Conservation (phyloP, 1,140 invertebrate species). For the Cataglyphis hispanica region DNA sequence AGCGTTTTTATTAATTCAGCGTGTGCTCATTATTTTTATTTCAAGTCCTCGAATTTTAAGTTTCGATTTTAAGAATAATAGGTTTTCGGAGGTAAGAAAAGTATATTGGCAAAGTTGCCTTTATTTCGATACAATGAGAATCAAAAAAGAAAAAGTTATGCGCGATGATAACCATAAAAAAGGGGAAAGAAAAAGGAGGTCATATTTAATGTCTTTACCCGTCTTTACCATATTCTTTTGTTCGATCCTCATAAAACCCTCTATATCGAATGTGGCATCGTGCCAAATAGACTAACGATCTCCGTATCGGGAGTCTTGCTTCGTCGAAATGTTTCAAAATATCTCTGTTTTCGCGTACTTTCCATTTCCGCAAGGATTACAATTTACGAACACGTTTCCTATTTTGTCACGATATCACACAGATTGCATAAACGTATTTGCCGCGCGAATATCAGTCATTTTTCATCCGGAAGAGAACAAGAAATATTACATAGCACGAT, state of each 20-base stretch:
- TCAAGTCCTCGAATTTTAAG: background rate
- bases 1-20: background rate
- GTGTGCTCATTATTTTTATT: background rate
- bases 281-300: conserved; percentile 8
- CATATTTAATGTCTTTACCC: too few relatives aligned
- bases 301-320: background rate
- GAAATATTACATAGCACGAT: background rate
- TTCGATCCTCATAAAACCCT: background rate
- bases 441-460: background rate
- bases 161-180: background rate
- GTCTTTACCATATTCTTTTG: background rate
- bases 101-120: too few relatives aligned
- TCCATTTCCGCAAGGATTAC: background rate
- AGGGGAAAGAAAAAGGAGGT: background rate
- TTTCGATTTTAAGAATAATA: background rate
- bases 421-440: background rate
- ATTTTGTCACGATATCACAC: background rate
- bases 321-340: background rate
- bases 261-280: conserved; percentile 42
- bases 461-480: background rate
- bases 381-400: background rate
- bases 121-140: too few relatives aligned
- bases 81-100: too few relatives aligned
- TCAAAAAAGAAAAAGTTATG: background rate
- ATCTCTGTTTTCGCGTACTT: background rate